These are phyloP conservation scores for Brachypalpus laphriformis DNA, from an alignment of 2,888 invertebrate genomes.

Conservation along the genomic window DNA sequence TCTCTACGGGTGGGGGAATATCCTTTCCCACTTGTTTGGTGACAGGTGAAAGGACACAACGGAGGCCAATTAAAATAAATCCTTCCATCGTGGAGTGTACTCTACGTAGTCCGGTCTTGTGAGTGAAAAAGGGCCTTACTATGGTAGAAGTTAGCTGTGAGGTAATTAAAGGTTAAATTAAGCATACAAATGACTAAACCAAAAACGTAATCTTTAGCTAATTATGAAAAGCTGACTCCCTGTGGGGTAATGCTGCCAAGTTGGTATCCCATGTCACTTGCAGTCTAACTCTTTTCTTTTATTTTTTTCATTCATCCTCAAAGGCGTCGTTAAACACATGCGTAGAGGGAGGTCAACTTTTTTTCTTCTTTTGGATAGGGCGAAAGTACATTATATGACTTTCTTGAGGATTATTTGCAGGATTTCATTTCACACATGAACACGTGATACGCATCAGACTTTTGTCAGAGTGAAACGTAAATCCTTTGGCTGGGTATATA, in stretches of 20 bases:
- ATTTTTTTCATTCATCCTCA: not conserved
- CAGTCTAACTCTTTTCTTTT: not conserved
- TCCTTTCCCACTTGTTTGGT: not conserved
- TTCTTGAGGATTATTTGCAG: not conserved
- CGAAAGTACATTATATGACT: not conserved
- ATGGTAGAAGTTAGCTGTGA: not conserved
- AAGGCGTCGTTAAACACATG: not conserved
- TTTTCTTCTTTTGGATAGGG: not conserved
- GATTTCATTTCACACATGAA: not conserved
- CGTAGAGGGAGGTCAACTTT: not conserved
- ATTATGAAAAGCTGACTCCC: constrained; percentile 10
- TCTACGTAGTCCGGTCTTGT: not conserved
- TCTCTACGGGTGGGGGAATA: not conserved
- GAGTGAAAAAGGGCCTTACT: not conserved
- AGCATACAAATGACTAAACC: constrained; percentile 24
- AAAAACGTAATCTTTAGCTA: constrained; percentile 8
- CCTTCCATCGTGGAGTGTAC: constrained; percentile 10
- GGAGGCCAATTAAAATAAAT: constrained; percentile 56
- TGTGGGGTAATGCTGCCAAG: not conserved
- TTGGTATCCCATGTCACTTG: not conserved
- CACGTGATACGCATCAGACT: not conserved
- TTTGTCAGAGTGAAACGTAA: not conserved
- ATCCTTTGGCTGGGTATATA: not conserved
- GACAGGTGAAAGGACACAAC: constrained; percentile 51
- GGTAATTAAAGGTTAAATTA: constrained; percentile 45